Base-by-base conservation (phyloP, 1,140 invertebrate species). In the Drosophila azteca region DNA sequence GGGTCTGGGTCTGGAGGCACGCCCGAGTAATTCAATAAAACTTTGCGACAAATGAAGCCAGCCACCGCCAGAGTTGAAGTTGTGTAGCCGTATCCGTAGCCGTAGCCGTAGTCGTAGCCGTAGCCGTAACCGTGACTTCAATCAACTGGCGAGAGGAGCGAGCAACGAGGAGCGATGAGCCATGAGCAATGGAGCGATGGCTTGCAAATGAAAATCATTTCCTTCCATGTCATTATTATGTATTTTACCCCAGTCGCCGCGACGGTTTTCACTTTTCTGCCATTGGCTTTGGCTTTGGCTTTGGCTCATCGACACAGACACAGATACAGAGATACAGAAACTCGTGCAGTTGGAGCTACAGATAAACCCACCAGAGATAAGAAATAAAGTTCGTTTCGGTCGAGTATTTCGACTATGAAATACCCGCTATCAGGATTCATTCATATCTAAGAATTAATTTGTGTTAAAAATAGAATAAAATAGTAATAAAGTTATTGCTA, bases 141-240 rank as follows among this genome's bases (percentile, higher is more conserved):
- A 82, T 55, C 74, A 80, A 69, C 66, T 39, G 39, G 24, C 43
- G n/a, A 51, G 11, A 29, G 22, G 41, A 31, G 55, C 9, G 41
- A 22, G 35, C 54, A 13, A 50, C 9, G 41, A 22, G 35, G 54
- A 13, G 35, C 35, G 35, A 39, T 39, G 35, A 39, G 35, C 35
- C 35, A 39, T 13, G 35, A 39, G 57, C 76, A 71, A 71, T 71
- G 76, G 70, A 65, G 67, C 67, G 53, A 31, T 71, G 67, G 70
- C 84, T 88, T 72, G 80, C 84, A 90, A 87, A 83, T 90, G 79
- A 84, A 88, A 88, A 88, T 89, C 68, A 89, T 90, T 89, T 89
- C 85, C 85, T 88, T 88, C 85, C 79, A 89, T 84, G 83, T 87
- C 83, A 88, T 87, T 87, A 87, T 87, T 87, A 79, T 87, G 70